Evolutionary conservation across 2,888 invertebrate genomes (phyloP).

Genomic region (Aproaerema taeniolella): DNA sequence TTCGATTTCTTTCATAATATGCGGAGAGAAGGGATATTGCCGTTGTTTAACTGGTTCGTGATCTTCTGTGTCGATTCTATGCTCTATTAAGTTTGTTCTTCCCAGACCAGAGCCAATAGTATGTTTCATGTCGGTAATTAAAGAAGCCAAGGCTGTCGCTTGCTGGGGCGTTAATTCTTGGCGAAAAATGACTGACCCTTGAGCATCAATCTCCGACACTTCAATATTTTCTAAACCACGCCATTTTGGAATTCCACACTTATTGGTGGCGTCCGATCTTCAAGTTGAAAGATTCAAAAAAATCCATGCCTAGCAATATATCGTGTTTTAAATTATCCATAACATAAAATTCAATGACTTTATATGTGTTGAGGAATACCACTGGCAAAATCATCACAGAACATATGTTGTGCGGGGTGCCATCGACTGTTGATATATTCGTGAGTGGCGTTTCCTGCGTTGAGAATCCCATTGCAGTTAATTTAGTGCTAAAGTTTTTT

Average conservation of each 20-base stretch:
- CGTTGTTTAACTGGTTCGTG: constrained; percentile 6
- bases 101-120: constrained; percentile 5
- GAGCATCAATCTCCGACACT: constrained; percentile 2
- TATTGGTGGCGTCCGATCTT: background rate
- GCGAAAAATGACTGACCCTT: background rate
- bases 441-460: background rate
- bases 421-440: constrained; percentile 5
- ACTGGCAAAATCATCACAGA: background rate
- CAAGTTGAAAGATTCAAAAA: constrained; percentile 4
- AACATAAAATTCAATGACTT: constrained; percentile 1
- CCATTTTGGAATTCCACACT: background rate
- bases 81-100: constrained; percentile 2
- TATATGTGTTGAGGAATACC: background rate
- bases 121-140: background rate
- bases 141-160: background rate
- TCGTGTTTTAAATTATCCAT: constrained; percentile 5
- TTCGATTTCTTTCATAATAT: constrained; percentile 1
- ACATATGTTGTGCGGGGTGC: background rate
- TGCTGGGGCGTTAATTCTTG: background rate
- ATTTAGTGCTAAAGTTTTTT: background rate
- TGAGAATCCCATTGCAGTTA: constrained; percentile 6
- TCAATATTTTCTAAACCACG: background rate
- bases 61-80: constrained; percentile 5
- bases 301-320: constrained; percentile 7
- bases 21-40: constrained; percentile 12